phyloP scores from a whole-genome alignment of 1,140 invertebrate genomes.

The Elymnias hypermnestra region DNA sequence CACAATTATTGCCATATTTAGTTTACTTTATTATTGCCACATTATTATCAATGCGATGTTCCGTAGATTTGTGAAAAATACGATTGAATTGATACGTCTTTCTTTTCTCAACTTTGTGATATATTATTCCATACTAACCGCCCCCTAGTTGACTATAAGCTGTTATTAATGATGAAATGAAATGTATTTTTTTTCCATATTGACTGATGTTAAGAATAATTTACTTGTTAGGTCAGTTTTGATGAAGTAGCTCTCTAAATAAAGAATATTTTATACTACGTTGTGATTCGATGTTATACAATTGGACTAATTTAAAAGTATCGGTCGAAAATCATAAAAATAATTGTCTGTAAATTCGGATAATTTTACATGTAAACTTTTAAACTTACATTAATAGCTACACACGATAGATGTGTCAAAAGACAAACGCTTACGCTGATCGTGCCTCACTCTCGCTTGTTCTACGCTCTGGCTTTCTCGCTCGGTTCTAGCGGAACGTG shows the following conservation, averaged over 20 bases:
- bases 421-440: too few species aligned
- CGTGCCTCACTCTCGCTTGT: too few species aligned
- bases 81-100: too few species aligned
- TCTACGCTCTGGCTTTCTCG: too few species aligned
- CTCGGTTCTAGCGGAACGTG: too few species aligned
- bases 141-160: constrained; percentile 18
- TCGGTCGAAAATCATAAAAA: too few species aligned
- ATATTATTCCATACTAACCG: constrained; percentile 30
- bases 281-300: constrained; percentile 8
- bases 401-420: too few species aligned
- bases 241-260: constrained; percentile 23
- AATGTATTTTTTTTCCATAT: constrained; percentile 31
- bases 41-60: neutral
- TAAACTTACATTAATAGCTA: too few species aligned
- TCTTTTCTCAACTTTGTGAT: constrained; percentile 21
- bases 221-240: constrained; percentile 25
- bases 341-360: too few species aligned
- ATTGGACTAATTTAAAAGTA: neutral
- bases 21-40: neutral
- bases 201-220: constrained; percentile 30
- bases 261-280: too few species aligned
- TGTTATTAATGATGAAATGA: constrained; percentile 8
- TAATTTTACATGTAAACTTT: too few species aligned
- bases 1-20: constrained; percentile 17
- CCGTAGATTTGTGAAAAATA: too few species aligned